A percentile compares a stretch with the other conserved stretches of the same genome.
Evolutionary conservation across 2,797 vertebrate genomes (phyloP).

Genomic region (Gadopsis bispinosus): DNA sequence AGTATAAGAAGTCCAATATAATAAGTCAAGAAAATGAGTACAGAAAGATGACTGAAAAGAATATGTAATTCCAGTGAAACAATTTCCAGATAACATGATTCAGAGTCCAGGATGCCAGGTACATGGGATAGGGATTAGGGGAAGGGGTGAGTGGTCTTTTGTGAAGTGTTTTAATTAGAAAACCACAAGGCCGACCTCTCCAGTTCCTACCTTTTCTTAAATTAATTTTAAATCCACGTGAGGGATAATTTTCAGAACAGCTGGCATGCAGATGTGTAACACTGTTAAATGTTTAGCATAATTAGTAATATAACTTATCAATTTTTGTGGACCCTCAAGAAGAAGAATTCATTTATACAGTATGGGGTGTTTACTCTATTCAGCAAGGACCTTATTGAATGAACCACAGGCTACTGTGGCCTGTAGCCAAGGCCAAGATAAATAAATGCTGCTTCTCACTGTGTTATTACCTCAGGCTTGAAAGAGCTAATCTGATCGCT

Average conservation of each 20-base stretch:
- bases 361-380: slow-evolving; percentile 49
- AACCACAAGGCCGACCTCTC: slow-evolving; percentile 2
- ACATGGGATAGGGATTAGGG: not conserved
- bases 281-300: slow-evolving; percentile 46
- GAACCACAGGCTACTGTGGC: slow-evolving; percentile 48
- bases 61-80: slow-evolving; percentile 29
- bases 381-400: slow-evolving; percentile 52
- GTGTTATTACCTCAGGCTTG: slow-evolving; percentile 57
- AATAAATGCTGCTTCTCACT: slow-evolving; percentile 56
- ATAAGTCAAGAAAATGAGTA: slow-evolving; percentile 10
- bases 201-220: not conserved
- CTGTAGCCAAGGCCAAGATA: slow-evolving; percentile 52
- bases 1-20: slow-evolving; percentile 27
- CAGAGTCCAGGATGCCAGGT: not conserved
- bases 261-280: slow-evolving; percentile 43
- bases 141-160: not conserved
- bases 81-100: slow-evolving; percentile 5
- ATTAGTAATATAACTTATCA: slow-evolving; percentile 38
- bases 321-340: slow-evolving; percentile 25
- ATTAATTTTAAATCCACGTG: slow-evolving; percentile 18
- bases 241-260: slow-evolving; percentile 32
- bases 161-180: not conserved
- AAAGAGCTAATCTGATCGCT: slow-evolving; percentile 49
- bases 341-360: slow-evolving; percentile 42
- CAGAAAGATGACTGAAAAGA: slow-evolving; percentile 23